Base-by-base conservation (phyloP, 2,888 invertebrate species). In the Noctua pronuba region DNA sequence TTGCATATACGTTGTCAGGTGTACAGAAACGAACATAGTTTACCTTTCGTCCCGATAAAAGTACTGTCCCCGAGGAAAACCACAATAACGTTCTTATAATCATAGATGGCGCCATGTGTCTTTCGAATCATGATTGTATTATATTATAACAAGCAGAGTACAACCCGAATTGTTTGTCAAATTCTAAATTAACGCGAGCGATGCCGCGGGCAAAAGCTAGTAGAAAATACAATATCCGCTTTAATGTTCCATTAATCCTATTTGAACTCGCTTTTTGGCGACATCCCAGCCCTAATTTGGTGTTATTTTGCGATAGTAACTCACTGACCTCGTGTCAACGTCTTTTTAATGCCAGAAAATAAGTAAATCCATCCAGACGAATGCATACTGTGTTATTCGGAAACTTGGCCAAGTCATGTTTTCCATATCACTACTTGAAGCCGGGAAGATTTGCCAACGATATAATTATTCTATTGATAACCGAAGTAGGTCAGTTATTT, bases 241-340 rank as follows among this genome's bases (percentile, higher is more conserved):
- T 35, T 46, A 35, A 79, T 55, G 24, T 44, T 35, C 62, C n/a
- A 85, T 71, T 81, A 38, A 38, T 74, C 52, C 66, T 28, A 73
- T 73, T 77, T 69, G 46, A 73, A 73, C 38, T 70, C 44, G 13
- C 24, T 70, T 52, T 75, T 73, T 84, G 84, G 86, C 86, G 66
- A 55, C 60, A 71, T 73, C 46, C 75, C 79, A 83, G 69, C 24
- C 31, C 66, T 70, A 77, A 77, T 73, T 78, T 44, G 41, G 21
- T 73, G n/a, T 75, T 69, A 77, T 82, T 78, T 76, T 55, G 73
- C 74, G 38, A 67, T 64, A n/a, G 10, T n/a, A 18, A 58, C 60
- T 52, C 70, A 79, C 28, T 73, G 73, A 86, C 75, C 74, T 73
- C 64, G 31, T 49, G 31, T 46, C 72, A 66, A 84, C 78, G 35